Evolutionary conservation across 2,797 vertebrate species (phyloP), one percentile per base, ranked within the genome.

Genomic region (Streptopelia turtur): DNA sequence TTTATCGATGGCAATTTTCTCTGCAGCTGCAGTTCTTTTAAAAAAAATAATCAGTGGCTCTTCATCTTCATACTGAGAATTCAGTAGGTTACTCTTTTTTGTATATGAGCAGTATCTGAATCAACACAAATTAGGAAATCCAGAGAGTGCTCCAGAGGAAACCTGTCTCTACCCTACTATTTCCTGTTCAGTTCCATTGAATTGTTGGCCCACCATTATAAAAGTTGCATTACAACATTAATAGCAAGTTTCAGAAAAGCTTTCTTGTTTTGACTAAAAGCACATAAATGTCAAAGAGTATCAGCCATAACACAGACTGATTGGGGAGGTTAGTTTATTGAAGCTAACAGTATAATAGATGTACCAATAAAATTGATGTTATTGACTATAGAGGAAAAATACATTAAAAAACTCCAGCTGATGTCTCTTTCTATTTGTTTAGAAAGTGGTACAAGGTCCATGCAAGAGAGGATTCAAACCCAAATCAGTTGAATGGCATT

Each of bases 1-100:
- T 97, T 95, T 96, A 95, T 97, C 1, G 16, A 83, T 70, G 86
- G 69, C 56, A 90, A 79, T 96, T 91, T 90, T 92, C 59, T 91
- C 90, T 94, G 92, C 68, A 77, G 77, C 87, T 93, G 76, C 87
- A 90, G 66, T 89, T 93, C 57, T 77, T 80, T 89, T 64, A 43
- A 78, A 84, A 86, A 61, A 92, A 93, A 41, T 49, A 49, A 49
- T 65, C 74, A 56, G 72, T 56, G 59, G 24, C 68, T 74, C 65
- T 92, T 43, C 30, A 39, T 86, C 75, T 91, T 81, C 43, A 7
- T 27, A 35, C 18, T 61, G 47, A 81, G 52, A 83, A 92, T 68
- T 91, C 74, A 64, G 35, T 41, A 69, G 39, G 31, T 43, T 70
- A n/a, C 28, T 93, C 61, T 49, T n/a, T 55, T 83, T 47, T 61